These are phyloP conservation scores for Heliocidaris tuberculata DNA, from an alignment of 35 echinoderm and acorn worm species.

Conservation along the genomic window DNA sequence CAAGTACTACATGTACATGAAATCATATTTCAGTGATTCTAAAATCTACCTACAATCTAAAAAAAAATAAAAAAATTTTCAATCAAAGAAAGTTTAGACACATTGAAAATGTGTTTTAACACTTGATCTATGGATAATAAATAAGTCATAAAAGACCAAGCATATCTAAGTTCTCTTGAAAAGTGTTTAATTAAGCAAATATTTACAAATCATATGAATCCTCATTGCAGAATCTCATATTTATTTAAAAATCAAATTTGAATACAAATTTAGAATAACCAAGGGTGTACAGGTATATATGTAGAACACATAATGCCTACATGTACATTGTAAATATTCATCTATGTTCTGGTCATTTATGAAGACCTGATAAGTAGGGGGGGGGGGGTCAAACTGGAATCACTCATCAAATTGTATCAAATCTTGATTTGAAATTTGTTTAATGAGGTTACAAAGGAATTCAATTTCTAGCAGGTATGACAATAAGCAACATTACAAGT, in stretches of 20 bases:
- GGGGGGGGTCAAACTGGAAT: background rate
- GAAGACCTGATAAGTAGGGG: background rate
- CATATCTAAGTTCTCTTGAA: background rate
- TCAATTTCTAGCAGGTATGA: too few relatives aligned
- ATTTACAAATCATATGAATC: background rate
- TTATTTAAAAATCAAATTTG: background rate
- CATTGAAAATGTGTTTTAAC: background rate
- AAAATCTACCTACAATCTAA: background rate
- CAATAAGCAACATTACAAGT: too few relatives aligned
- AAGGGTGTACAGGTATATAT: background rate
- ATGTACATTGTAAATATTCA: background rate
- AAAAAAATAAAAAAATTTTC: background rate
- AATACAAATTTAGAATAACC: background rate
- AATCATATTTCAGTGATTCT: conserved; percentile 1
- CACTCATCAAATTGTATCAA: too few relatives aligned
- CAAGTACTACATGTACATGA: background rate
- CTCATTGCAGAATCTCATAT: background rate
- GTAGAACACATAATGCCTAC: background rate
- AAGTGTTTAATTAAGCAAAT: background rate
- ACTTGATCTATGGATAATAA: background rate
- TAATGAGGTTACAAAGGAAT: too few relatives aligned
- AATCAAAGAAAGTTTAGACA: background rate
- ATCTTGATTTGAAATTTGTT: too few relatives aligned
- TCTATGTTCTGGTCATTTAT: background rate
- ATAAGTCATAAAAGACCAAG: background rate